Base-by-base conservation (phyloP, 2,797 vertebrate genomes). In the Eupleurogrammus muticus region DNA sequence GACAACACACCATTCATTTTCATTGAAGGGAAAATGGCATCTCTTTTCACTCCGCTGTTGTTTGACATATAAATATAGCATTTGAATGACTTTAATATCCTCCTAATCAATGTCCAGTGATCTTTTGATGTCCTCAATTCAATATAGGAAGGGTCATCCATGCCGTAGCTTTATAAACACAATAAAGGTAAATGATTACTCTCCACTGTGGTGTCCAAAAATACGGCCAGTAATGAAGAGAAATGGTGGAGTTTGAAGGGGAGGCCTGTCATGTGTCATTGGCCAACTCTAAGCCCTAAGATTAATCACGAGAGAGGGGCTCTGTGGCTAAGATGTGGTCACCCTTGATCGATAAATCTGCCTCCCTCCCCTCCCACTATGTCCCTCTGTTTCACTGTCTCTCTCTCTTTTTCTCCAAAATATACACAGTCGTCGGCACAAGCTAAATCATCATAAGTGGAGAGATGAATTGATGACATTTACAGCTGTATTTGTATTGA, bases 41-140 rank as follows among this genome's bases (percentile, higher is more conserved):
- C 87, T 84, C 93, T 95, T 96, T 92, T 91, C 90, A 94, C 95
- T 95, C 90, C 91, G 93, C 90, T 95, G 94, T 91, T 94, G 93
- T 95, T 95, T 98, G 96, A 96, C 96, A 96, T 97, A 96, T 96
- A 96, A 96, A 97, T 95, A 93, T 92, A 95, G 93, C 93, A 96
- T 96, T 94, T 96, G 95, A 96, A 94, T 96, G 96, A 96, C 95
- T 97, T 98, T 97, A 97, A 98, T 98, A 98, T 96, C 95, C 92
- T 94, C 89, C 93, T 96, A 97, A 98, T 99, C 97, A 97, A 99
- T 99, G 97, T 92, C 95, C 95, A 92, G 94, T 97, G 96, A 94
- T 99, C 97, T 98, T 98, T 99, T 96, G 96, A 96, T 94, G 95
- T 95, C 90, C 93, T 92, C 95, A 93, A 95, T 95, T 96, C 95